Percentiles rank a stretch among this genome's conserved stretches.
Conservation (phyloP, 1,140 invertebrate genomes). For the Ceratina japonica region DNA sequence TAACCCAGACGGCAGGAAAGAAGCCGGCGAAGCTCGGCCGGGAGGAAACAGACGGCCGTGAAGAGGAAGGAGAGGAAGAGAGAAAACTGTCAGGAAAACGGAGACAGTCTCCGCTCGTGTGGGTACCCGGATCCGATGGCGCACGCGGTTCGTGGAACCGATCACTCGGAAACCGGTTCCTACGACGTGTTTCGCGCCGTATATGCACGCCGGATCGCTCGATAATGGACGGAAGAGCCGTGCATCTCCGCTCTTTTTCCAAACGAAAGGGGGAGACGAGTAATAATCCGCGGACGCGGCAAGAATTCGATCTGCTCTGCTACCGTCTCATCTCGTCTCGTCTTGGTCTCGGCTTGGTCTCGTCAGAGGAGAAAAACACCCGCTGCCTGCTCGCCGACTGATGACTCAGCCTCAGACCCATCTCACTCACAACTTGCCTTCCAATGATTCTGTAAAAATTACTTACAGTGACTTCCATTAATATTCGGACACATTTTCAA, state of each 20-base stretch:
- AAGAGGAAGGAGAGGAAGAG: neutral
- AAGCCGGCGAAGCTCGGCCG: conserved; percentile 40
- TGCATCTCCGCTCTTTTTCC: conserved; percentile 39
- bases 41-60: conserved; percentile 15
- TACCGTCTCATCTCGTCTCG: conserved; percentile 19
- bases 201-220: conserved; percentile 61
- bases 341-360: conserved; percentile 4
- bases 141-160: conserved; percentile 66
- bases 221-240: conserved; percentile 69
- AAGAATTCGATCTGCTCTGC: conserved; percentile 60
- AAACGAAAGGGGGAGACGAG: conserved; percentile 43
- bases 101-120: conserved; percentile 46
- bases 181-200: conserved; percentile 59
- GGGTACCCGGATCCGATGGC: conserved; percentile 74
- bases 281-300: conserved; percentile 57
- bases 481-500: no score
- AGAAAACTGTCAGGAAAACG: conserved; percentile 12
- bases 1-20: conserved; percentile 59
- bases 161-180: conserved; percentile 71
- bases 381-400: neutral
- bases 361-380: neutral
- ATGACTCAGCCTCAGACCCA: conserved; percentile 33
- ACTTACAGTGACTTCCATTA: no score
- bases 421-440: no score
- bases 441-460: no score